Conservation (phyloP, 2,797 vertebrate genomes). For the Nyctibius grandis region DNA sequence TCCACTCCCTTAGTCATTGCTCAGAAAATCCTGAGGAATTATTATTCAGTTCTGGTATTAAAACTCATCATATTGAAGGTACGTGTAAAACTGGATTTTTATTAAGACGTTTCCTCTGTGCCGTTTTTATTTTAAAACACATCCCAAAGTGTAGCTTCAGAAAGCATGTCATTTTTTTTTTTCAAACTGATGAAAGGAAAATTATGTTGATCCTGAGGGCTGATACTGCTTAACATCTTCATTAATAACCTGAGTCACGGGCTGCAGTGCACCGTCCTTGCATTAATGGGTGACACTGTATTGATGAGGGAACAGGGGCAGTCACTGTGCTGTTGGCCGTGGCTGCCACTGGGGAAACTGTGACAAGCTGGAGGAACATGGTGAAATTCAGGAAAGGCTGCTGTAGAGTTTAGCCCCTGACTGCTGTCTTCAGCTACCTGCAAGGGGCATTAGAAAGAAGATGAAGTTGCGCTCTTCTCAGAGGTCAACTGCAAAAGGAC, state of each 20-base stretch:
- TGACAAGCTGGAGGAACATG: not conserved
- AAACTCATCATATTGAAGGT: conserved; percentile 17
- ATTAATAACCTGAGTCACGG: conserved; percentile 47
- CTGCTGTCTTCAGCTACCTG: not conserved
- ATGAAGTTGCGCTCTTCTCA: not conserved
- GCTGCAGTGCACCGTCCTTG: not conserved
- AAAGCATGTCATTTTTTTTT: conserved; percentile 40
- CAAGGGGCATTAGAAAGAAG: not conserved
- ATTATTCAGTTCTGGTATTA: conserved; percentile 18
- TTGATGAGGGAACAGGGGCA: not conserved
- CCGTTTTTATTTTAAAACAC: conserved; percentile 50
- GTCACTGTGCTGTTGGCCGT: not conserved
- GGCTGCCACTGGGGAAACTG: not conserved
- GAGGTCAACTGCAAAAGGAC: not conserved
- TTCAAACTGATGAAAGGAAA: conserved; percentile 37
- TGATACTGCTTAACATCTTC: conserved; percentile 45
- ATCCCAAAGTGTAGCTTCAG: conserved; percentile 52
- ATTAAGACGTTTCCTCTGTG: conserved; percentile 11
- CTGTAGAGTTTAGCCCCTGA: not conserved
- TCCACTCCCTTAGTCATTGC: not conserved
- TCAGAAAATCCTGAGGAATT: conserved; percentile 15
- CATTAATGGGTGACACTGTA: not conserved
- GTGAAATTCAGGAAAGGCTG: not conserved
- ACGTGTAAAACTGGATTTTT: conserved; percentile 44
- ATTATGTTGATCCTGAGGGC: conserved; percentile 60